Evolutionary conservation across 2,888 invertebrate species (phyloP).

Genomic region (Mythimna albipuncta): DNA sequence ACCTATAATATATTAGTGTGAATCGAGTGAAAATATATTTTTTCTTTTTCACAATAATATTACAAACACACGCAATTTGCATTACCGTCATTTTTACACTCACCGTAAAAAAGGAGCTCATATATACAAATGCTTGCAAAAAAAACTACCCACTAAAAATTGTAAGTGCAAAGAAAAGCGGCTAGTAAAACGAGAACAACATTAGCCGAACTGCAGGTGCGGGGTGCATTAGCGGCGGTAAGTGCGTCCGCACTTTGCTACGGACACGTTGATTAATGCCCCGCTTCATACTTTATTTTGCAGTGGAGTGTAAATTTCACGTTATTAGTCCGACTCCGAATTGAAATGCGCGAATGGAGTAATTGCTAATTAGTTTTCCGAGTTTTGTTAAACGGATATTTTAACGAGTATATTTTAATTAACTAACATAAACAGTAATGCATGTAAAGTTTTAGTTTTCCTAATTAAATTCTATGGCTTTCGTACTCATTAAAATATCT

Average conservation of each 20-base stretch:
- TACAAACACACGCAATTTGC: background rate
- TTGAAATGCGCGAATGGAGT: conserved; percentile 8
- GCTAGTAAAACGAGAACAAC: conserved; percentile 52
- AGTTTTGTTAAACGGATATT: background rate
- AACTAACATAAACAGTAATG: background rate
- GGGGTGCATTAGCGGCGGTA: conserved; percentile 71
- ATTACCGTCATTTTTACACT: background rate
- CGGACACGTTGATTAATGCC: conserved; percentile 71
- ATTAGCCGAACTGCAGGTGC: conserved; percentile 70
- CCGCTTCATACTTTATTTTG: conserved; percentile 61
- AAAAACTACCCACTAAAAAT: conserved; percentile 43
- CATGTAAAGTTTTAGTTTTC: too few relatives aligned
- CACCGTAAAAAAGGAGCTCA: conserved; percentile 8
- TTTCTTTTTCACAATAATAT: background rate
- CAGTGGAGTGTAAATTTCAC: conserved; percentile 57
- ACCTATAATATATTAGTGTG: too few relatives aligned
- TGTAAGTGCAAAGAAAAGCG: conserved; percentile 53
- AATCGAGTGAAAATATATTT: too few relatives aligned
- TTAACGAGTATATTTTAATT: background rate
- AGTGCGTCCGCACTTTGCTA: conserved; percentile 69
- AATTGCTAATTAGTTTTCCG: conserved; percentile 28
- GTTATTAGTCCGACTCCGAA: conserved; percentile 31
- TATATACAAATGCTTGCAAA: conserved; percentile 37
- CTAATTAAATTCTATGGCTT: background rate
- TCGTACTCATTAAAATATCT: too few relatives aligned